Conservation (phyloP, 35 echinoderm and acorn worm genomes). For the Anneissia japonica region DNA sequence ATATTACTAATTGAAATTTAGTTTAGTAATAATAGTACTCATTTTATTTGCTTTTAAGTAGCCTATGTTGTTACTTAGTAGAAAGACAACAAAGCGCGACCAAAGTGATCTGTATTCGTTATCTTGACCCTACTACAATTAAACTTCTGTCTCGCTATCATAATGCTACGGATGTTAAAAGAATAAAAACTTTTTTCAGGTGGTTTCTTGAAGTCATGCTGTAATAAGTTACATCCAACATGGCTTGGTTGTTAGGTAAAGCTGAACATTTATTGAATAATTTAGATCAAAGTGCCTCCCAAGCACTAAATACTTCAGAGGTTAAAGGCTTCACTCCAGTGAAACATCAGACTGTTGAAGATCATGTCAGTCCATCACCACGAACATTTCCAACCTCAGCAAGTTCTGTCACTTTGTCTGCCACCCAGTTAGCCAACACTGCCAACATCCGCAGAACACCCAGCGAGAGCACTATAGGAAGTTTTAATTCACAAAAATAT, state of each 20-base stretch:
- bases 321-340: conserved; percentile 1
- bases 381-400: conserved; percentile 27
- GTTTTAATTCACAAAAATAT: not conserved
- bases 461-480: conserved; percentile 60
- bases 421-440: conserved; percentile 82
- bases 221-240: not conserved
- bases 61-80: no score
- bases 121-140: no score
- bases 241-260: conserved; percentile 89
- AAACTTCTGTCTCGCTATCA: no score
- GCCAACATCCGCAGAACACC: conserved; percentile 84
- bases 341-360: not conserved
- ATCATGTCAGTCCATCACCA: not conserved
- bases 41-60: no score
- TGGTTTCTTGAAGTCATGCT: no score
- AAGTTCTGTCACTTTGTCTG: conserved; percentile 48
- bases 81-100: no score
- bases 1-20: no score
- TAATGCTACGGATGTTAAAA: no score
- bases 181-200: no score
- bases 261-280: conserved; percentile 86
- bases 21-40: no score
- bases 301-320: conserved; percentile 34
- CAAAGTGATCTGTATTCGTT: no score
- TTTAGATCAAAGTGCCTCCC: conserved; percentile 73